Evolutionary conservation across 2,888 invertebrate species (phyloP).

Genomic region (Deilephila elpenor): DNA sequence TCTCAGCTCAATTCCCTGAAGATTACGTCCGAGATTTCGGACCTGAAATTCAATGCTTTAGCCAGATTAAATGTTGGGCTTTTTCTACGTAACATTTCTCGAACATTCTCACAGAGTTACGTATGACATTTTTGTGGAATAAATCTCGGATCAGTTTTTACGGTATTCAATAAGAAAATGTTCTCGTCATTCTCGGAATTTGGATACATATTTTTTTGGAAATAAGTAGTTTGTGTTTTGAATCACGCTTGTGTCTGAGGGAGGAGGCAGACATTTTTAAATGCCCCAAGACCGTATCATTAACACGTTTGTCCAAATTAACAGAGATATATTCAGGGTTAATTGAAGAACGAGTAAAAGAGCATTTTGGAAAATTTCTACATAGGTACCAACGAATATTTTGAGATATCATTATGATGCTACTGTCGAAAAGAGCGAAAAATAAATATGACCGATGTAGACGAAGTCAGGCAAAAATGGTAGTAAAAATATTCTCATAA

Average conservation of each 20-base stretch:
- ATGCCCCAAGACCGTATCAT: too few species aligned
- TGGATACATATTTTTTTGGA: background rate
- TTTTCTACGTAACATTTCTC: conserved; percentile 5
- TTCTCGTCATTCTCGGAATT: background rate
- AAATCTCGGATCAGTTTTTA: background rate
- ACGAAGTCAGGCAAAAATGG: too few species aligned
- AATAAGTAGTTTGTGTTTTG: background rate
- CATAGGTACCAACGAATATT: too few species aligned
- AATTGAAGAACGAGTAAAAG: too few species aligned
- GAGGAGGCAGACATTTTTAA: too few species aligned
- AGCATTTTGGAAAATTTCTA: too few species aligned
- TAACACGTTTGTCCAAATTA: background rate
- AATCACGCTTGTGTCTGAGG: too few species aligned
- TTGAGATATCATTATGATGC: too few species aligned
- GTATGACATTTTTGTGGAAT: conserved; percentile 2
- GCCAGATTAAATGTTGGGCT: conserved; percentile 12
- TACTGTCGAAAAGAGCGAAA: too few species aligned
- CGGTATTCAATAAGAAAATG: background rate
- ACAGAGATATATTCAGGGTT: background rate
- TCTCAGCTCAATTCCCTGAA: conserved; percentile 11
- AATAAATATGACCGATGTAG: too few species aligned
- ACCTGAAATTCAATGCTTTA: conserved; percentile 12
- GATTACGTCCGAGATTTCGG: conserved; percentile 22
- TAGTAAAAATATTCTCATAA: background rate
- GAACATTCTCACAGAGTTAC: background rate